phyloP scores from a whole-genome alignment of 2,888 invertebrate species.

The Drosophila suboccidentalis region DNA sequence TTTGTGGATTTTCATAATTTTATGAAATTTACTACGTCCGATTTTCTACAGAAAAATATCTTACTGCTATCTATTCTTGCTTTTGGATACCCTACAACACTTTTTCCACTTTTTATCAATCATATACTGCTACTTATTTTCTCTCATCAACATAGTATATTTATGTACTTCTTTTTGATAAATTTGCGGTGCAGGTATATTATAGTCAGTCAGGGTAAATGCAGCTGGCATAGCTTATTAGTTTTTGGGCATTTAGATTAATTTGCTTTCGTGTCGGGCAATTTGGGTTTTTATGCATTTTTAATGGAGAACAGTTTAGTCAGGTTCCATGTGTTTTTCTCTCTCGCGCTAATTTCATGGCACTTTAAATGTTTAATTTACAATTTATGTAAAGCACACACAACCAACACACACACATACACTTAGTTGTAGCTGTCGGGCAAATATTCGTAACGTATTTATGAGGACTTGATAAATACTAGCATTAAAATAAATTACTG shows the following conservation, averaged over 20 bases:
- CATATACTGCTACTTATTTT: too few relatives aligned
- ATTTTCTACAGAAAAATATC: neutral
- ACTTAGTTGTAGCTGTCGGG: constrained; percentile 33
- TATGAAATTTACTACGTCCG: neutral
- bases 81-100: too few relatives aligned
- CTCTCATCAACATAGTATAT: too few relatives aligned
- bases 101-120: too few relatives aligned
- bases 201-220: neutral
- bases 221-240: constrained; percentile 37
- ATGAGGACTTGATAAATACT: constrained; percentile 83
- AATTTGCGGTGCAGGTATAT: constrained; percentile 11
- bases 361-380: constrained; percentile 80
- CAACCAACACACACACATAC: constrained; percentile 20
- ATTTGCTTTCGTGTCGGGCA: constrained; percentile 53
- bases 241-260: constrained; percentile 63
- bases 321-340: constrained; percentile 66
- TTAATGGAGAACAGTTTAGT: constrained; percentile 63
- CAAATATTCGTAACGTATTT: constrained; percentile 62
- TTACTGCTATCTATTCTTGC: too few relatives aligned
- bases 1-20: too few relatives aligned
- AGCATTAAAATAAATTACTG: constrained; percentile 85
- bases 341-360: constrained; percentile 68
- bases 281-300: constrained; percentile 71
- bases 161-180: neutral
- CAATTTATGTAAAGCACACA: constrained; percentile 67